These are phyloP conservation scores for Chaetophractus vellerosus DNA, from an alignment of 2,797 vertebrate species.

Conservation along the genomic window DNA sequence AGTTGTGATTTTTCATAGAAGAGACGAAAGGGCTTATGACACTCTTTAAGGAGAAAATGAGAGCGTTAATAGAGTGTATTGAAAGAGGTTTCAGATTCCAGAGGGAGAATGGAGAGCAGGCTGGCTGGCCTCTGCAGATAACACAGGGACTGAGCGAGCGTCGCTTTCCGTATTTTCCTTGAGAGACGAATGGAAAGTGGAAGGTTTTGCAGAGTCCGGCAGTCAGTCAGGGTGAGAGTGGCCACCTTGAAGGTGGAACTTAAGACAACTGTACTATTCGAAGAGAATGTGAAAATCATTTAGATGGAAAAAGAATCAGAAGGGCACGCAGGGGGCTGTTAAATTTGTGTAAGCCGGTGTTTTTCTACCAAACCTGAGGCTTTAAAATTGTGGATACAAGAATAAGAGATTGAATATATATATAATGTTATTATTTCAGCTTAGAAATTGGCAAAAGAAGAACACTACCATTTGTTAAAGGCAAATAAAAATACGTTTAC, in stretches of 20 bases:
- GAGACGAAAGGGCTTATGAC: background rate
- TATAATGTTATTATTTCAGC: background rate
- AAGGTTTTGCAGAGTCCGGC: fast-evolving
- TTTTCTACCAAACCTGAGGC: background rate
- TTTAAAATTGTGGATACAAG: background rate
- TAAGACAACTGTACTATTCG: no score
- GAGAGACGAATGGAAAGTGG: no score
- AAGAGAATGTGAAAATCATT: background rate
- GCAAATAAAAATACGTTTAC: background rate
- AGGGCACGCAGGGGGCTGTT: background rate
- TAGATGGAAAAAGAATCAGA: background rate
- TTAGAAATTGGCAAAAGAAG: background rate
- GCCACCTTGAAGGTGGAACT: background rate
- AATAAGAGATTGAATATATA: background rate
- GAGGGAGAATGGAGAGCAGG: background rate
- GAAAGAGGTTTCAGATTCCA: background rate
- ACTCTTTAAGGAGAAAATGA: background rate
- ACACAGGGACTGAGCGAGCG: fast-evolving
- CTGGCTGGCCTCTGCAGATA: fast-evolving
- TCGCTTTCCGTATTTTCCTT: background rate
- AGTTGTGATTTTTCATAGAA: background rate
- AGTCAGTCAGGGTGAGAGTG: fast-evolving
- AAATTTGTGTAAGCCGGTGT: background rate
- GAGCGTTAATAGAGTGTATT: background rate
- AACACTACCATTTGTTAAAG: background rate